phyloP scores from a whole-genome alignment of 2,113 vertebrate species.

The Pedionomus torquatus region DNA sequence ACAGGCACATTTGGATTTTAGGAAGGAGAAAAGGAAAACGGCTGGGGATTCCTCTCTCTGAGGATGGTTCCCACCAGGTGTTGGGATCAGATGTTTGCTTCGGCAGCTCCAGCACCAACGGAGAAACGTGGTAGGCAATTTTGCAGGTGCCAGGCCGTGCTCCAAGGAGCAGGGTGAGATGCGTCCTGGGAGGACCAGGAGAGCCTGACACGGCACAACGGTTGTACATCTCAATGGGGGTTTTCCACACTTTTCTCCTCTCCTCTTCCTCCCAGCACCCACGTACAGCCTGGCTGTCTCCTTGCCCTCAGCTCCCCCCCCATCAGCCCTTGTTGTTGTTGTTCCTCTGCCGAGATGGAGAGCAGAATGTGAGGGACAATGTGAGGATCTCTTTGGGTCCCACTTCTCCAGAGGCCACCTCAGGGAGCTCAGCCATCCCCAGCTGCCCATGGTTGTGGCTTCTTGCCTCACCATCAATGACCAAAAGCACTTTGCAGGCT shows the following conservation, averaged over 20 bases:
- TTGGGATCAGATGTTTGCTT: not conserved
- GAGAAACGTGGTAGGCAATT: not conserved
- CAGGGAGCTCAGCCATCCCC: not conserved
- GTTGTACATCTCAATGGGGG: accelerated
- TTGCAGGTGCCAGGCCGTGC: not conserved
- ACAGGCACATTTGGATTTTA: not conserved
- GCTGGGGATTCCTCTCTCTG: not conserved
- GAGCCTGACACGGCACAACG: not conserved
- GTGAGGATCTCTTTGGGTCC: not conserved
- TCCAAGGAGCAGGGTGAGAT: not conserved
- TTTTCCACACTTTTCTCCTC: not conserved
- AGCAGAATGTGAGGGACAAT: not conserved
- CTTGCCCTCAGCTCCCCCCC: not conserved
- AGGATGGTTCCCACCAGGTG: not conserved
- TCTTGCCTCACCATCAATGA: accelerated
- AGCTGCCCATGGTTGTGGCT: not conserved
- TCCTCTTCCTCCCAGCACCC: not conserved
- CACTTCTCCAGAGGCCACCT: not conserved
- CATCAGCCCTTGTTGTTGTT: not conserved
- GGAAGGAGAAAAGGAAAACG: not conserved
- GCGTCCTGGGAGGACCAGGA: not conserved
- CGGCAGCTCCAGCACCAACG: not conserved
- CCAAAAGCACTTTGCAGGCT: not conserved
- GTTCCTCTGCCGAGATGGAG: not conserved
- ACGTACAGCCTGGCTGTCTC: not conserved